Evolutionary conservation across 2,113 vertebrate species (phyloP).

Genomic region (Pogona vitticeps): DNA sequence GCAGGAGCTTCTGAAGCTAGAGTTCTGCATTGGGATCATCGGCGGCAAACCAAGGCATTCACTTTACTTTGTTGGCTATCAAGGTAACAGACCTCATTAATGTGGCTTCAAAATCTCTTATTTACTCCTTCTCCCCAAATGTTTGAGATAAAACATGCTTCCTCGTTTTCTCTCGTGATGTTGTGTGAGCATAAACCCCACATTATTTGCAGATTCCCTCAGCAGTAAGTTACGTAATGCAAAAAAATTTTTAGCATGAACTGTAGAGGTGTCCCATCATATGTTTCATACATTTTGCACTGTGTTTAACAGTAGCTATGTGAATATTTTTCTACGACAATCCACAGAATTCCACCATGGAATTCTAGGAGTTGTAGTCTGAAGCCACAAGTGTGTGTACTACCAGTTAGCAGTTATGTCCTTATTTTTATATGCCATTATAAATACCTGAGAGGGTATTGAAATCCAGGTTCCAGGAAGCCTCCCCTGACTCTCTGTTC

Average conservation of each 20-base stretch:
- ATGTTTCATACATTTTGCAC: not conserved
- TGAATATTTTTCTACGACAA: no score
- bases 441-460: no score
- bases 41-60: constrained; percentile 93
- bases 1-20: constrained; percentile 86
- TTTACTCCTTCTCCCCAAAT: not conserved
- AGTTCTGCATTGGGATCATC: constrained; percentile 91
- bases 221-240: not conserved
- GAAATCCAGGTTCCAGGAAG: no score
- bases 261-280: not conserved
- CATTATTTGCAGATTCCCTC: not conserved
- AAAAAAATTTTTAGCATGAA: not conserved
- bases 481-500: no score
- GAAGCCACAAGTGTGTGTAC: no score
- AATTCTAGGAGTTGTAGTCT: no score
- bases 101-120: not conserved
- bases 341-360: no score
- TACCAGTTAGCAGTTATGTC: no score
- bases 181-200: not conserved
- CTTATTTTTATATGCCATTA: no score
- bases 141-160: not conserved
- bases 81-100: constrained; percentile 73
- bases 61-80: constrained; percentile 89
- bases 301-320: no score
- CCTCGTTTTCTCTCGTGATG: not conserved